A percentile compares a stretch with the other conserved stretches of the same genome.
These are phyloP conservation scores for Myotis lucifugus DNA, from an alignment of 2,113 vertebrate genomes.

Conservation along the genomic window DNA sequence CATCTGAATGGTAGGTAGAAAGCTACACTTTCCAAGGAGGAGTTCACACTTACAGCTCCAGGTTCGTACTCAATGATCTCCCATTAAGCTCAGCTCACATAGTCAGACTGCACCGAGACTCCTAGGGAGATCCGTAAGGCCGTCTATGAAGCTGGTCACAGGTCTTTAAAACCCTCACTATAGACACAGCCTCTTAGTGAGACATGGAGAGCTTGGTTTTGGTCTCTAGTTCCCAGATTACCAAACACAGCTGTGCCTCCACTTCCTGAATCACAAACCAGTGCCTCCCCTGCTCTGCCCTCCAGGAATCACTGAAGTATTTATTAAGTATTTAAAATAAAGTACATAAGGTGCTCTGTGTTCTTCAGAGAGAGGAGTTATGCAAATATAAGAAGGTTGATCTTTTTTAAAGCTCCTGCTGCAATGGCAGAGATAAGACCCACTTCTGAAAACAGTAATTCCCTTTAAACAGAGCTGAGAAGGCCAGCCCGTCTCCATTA, in stretches of 20 bases:
- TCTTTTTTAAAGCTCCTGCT: not conserved
- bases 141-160: not conserved
- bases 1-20: accelerated
- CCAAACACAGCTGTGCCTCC: not conserved
- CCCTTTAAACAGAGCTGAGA: not conserved
- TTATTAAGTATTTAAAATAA: not conserved
- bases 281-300: not conserved
- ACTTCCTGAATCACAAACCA: not conserved
- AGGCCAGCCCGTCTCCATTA: not conserved
- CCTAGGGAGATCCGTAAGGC: too few relatives aligned
- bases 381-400: not conserved
- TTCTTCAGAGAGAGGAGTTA: conserved; percentile 20
- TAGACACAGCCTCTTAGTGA: not conserved
- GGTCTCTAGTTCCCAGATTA: not conserved
- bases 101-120: not conserved
- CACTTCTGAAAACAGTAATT: not conserved
- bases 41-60: not conserved
- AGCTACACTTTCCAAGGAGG: not conserved
- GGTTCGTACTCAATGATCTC: accelerated
- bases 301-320: not conserved
- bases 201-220: not conserved
- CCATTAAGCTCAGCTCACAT: not conserved
- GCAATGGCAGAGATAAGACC: not conserved
- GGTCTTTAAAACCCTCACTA: not conserved
- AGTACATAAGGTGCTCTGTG: not conserved